Base-by-base conservation (phyloP, 1,140 invertebrate genomes). In the Dinothrombium tinctorium region DNA sequence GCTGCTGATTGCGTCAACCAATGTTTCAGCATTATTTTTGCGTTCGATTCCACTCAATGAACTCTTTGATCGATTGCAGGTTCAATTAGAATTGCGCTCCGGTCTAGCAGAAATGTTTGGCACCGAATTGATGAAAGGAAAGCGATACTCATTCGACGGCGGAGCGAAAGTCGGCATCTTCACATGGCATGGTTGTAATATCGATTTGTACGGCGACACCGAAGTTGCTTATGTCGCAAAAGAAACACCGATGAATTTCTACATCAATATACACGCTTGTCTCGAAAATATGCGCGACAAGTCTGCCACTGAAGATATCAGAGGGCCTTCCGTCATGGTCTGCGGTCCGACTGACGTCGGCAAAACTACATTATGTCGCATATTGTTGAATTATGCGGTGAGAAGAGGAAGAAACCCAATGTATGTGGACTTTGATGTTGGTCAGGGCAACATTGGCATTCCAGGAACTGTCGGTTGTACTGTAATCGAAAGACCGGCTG, bases 281-380 rank as follows among this genome's bases (percentile, higher is more conserved):
- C 61, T 99, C 44, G 90, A 98, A 57, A 71, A 83, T 49, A 68
- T 92, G 55, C 64, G 90, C 48, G 63, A 71, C 26, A 64, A 67
- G 46, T 73, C 75, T 23, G 79, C 80, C 3, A 72, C 74, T 44
- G 69, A 75, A 24, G 71, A 71, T 40, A 54, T 33, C n/a, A 7
- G n/a, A 20, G 43, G 40, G 7, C 46, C 46, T 21, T 96, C 75
- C 59, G 33, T 50, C 11, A 17, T 53, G 14, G 25, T 99, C 8
- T 83, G 87, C 3, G 92, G 92, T 0, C 89, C 90, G 0, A 70
- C 66, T 21, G 89, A 96, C 64, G 89, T 96, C 6, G 92, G 94
- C 4, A 99, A 99, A 61, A 84, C 80, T 28, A 92, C 86, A 0
- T 53, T 98, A 0, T 80, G 76, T 49, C 66, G 75, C 37, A 72